These are phyloP conservation scores for Odocoileus virginianus DNA, from an alignment of 2,113 vertebrate genomes.

Conservation along the genomic window DNA sequence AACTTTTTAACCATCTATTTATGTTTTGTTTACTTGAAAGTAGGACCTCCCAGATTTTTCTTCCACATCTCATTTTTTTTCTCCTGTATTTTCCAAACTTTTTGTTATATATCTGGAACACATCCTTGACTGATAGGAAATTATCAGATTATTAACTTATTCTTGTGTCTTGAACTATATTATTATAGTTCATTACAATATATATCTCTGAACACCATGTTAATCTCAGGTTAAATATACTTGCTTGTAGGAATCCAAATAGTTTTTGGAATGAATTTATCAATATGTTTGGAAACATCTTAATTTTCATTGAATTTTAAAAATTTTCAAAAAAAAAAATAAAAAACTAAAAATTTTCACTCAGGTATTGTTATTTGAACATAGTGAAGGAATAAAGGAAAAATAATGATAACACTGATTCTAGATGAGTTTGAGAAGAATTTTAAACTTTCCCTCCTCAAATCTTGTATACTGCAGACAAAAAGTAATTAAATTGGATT, in stretches of 20 bases:
- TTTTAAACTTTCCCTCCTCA: background rate
- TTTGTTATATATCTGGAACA: background rate
- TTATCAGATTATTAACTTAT: background rate
- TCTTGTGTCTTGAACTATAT: background rate
- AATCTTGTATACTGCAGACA: background rate
- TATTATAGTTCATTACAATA: background rate
- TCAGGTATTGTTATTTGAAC: constrained; percentile 4
- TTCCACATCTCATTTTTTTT: constrained; percentile 11
- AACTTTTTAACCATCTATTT: background rate
- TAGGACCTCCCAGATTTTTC: background rate
- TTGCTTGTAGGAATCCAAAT: background rate
- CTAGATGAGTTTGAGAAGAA: background rate
- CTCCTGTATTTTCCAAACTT: background rate
- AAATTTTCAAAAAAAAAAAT: background rate
- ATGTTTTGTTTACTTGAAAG: background rate
- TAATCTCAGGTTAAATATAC: background rate
- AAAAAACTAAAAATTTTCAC: background rate
- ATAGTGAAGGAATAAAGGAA: background rate
- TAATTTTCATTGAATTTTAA: background rate
- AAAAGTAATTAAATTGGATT: background rate
- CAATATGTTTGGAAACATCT: background rate
- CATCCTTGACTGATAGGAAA: background rate
- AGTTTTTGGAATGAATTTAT: constrained; percentile 25
- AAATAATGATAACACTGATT: background rate
- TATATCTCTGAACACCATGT: background rate